Evolutionary conservation across 2,113 vertebrate genomes (phyloP).

Genomic region (Thomomys bottae): DNA sequence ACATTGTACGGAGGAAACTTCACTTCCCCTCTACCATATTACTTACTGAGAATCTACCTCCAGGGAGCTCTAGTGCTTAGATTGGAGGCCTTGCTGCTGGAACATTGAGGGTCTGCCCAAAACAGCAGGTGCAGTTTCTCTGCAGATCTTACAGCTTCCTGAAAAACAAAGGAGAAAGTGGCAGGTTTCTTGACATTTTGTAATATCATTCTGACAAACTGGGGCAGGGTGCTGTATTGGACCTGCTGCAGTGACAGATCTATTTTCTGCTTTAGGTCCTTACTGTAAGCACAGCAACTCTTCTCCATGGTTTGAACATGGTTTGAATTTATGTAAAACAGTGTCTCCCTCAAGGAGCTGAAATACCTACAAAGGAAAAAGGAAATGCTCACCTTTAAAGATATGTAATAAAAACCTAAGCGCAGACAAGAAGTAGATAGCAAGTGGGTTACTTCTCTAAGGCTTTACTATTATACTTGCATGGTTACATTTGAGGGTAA

Average conservation of each 20-base stretch:
- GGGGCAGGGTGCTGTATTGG: background rate
- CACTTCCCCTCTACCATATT: slow-evolving; percentile 11
- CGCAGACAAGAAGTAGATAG: background rate
- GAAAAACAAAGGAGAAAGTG: background rate
- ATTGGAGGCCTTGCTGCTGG: background rate
- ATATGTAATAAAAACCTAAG: background rate
- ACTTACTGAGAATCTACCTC: slow-evolving; percentile 12
- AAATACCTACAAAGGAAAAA: background rate
- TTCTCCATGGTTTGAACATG: background rate
- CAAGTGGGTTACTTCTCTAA: background rate
- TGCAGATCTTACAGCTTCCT: background rate
- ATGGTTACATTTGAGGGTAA: background rate
- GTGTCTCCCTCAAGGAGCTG: background rate
- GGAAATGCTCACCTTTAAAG: background rate
- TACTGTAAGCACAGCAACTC: background rate
- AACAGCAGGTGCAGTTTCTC: background rate
- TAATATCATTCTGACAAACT: background rate
- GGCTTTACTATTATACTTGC: background rate
- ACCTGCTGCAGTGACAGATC: background rate
- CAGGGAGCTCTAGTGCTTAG: background rate
- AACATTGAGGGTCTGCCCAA: background rate
- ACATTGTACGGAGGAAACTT: slow-evolving; percentile 31
- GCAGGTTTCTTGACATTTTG: slow-evolving; percentile 19
- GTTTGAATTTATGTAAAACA: background rate
- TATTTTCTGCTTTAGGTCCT: background rate